phyloP scores from a whole-genome alignment of 2,888 invertebrate species.

The Watsonalla cultraria region DNA sequence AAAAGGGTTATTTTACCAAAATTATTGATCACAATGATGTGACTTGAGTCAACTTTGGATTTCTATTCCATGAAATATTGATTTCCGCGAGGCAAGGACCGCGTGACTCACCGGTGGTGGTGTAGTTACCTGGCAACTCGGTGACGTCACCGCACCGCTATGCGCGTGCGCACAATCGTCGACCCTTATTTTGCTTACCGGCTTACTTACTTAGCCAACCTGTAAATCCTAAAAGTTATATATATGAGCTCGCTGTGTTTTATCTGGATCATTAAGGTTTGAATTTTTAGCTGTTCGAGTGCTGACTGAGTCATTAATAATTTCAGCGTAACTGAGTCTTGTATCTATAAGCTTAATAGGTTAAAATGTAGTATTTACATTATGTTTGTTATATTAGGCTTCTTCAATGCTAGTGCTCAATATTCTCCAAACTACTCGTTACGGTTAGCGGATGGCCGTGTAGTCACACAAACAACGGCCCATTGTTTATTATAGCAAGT shows the following conservation, averaged over 20 bases:
- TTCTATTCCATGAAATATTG: constrained; percentile 15
- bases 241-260: too few species aligned
- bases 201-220: too few species aligned
- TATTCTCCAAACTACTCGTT: not conserved
- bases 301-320: too few species aligned
- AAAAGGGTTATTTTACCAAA: not conserved
- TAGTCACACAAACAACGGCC: constrained; percentile 22
- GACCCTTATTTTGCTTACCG: too few species aligned
- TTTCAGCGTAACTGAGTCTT: too few species aligned
- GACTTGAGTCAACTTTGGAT: constrained; percentile 2
- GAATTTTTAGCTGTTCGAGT: too few species aligned
- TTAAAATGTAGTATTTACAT: too few species aligned
- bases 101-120: constrained; percentile 19
- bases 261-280: too few species aligned
- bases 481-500: constrained; percentile 23
- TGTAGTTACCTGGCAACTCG: constrained; percentile 18
- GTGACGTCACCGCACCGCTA: constrained; percentile 54
- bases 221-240: too few species aligned
- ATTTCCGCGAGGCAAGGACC: constrained; percentile 32
- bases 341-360: too few species aligned
- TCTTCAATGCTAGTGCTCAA: not conserved
- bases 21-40: constrained; percentile 21
- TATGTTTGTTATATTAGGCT: not conserved
- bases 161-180: constrained; percentile 34
- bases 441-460: constrained; percentile 3